Evolutionary conservation across 1,140 invertebrate species (phyloP).

Genomic region (Drosophila rufa): DNA sequence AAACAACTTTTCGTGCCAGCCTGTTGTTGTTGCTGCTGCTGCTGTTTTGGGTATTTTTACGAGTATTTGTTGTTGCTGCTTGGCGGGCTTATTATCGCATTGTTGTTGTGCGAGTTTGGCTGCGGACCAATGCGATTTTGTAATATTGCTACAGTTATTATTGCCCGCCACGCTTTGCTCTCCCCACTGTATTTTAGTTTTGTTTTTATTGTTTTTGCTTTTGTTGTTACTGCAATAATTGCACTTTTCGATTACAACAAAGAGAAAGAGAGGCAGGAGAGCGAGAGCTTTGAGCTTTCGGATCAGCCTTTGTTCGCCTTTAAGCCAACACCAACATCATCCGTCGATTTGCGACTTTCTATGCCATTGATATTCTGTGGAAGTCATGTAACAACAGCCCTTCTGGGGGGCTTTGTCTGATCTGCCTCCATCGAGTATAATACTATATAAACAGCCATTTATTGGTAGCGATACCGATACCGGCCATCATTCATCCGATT

Average conservation of each 20-base stretch:
- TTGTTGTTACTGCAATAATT: constrained; percentile 72
- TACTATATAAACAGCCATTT: constrained; percentile 8
- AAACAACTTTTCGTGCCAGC: constrained; percentile 41
- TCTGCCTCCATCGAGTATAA: neutral
- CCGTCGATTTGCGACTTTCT: constrained; percentile 66
- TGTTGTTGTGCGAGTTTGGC: constrained; percentile 46
- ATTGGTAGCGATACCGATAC: constrained; percentile 20
- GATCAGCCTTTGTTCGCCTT: constrained; percentile 36
- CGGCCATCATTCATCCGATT: constrained; percentile 58
- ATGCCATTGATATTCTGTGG: constrained; percentile 55
- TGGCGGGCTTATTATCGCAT: constrained; percentile 59
- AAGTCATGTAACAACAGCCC: constrained; percentile 24
- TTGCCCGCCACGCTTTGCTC: constrained; percentile 69
- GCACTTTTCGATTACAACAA: constrained; percentile 72
- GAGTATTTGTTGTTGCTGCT: constrained; percentile 35
- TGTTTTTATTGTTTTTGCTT: constrained; percentile 25
- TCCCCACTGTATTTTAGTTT: constrained; percentile 47
- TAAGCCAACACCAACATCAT: constrained; percentile 30
- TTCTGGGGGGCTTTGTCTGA: constrained; percentile 16
- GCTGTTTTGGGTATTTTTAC: constrained; percentile 10
- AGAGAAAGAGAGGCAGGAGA: constrained; percentile 31
- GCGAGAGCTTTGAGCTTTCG: constrained; percentile 47
- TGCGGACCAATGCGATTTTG: constrained; percentile 65
- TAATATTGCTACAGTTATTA: constrained; percentile 79
- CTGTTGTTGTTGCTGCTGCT: constrained; percentile 27